Evolutionary conservation across 2,113 vertebrate genomes (phyloP).

Genomic region (Spheniscus mendiculus): DNA sequence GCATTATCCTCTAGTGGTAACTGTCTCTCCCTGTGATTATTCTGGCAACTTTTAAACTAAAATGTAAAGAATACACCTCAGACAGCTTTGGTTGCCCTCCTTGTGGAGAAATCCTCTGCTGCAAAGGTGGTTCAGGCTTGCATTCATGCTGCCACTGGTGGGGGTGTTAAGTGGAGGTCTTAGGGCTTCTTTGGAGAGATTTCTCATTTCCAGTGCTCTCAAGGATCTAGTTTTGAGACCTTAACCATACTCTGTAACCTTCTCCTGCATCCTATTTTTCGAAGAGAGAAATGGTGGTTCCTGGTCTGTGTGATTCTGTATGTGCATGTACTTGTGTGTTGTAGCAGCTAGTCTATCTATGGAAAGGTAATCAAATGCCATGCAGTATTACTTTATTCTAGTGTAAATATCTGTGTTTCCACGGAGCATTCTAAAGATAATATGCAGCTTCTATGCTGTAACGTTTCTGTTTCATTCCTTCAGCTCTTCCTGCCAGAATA

Average conservation of each 20-base stretch:
- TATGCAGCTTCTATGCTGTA: not conserved
- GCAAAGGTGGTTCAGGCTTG: not conserved
- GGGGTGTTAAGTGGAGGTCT: not conserved
- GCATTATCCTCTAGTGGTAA: not conserved
- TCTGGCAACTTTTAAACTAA: not conserved
- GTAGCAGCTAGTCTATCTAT: not conserved
- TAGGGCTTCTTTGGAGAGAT: not conserved
- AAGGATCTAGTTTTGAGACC: not conserved
- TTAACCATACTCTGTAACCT: not conserved
- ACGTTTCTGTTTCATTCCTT: not conserved
- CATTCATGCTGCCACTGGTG: not conserved
- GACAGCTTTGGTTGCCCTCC: not conserved
- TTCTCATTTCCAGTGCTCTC: not conserved
- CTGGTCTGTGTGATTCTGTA: not conserved
- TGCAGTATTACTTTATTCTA: not conserved
- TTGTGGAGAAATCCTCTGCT: not conserved
- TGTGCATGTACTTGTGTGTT: fast-evolving
- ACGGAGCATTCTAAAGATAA: not conserved
- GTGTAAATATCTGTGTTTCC: not conserved
- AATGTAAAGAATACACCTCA: not conserved
- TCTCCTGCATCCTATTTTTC: not conserved
- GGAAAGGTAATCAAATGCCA: not conserved
- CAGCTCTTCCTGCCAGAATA: not conserved
- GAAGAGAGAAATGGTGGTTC: not conserved
- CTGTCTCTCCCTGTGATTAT: not conserved